These are phyloP conservation scores for Calyptommatus sinebrachiatus DNA, from an alignment of 2,113 vertebrate genomes.

Conservation along the genomic window DNA sequence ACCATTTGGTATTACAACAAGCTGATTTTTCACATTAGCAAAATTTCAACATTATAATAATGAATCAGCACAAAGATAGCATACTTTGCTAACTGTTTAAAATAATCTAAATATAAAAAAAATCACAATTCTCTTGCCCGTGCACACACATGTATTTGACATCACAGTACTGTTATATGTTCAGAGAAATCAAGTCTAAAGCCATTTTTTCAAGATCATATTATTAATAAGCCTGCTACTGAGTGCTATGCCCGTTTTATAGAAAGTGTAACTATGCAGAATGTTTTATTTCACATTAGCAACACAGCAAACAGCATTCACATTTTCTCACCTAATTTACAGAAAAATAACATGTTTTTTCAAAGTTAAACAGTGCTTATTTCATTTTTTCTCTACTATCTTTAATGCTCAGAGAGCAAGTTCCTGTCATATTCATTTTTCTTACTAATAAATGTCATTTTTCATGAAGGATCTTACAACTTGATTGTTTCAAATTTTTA, in stretches of 20 bases:
- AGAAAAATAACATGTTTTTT: slow-evolving; percentile 36
- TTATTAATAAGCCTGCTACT: slow-evolving; percentile 5
- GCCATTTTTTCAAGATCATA: slow-evolving; percentile 37
- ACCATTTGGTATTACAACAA: slow-evolving; percentile 71
- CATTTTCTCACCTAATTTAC: slow-evolving; percentile 42
- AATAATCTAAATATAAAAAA: slow-evolving; percentile 51
- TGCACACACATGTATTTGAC: slow-evolving; percentile 6
- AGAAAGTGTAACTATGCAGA: slow-evolving; percentile 29
- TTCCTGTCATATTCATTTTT: slow-evolving; percentile 37
- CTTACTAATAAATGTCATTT: slow-evolving; percentile 34
- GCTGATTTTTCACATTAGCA: slow-evolving; percentile 67
- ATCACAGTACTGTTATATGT: slow-evolving; percentile 31
- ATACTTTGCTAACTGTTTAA: slow-evolving; percentile 44
- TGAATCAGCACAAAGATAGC: slow-evolving; percentile 53
- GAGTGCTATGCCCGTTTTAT: slow-evolving; percentile 41
- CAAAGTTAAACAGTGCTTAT: slow-evolving; percentile 24
- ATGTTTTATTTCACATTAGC: slow-evolving; percentile 43
- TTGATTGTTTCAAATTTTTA: slow-evolving; percentile 10
- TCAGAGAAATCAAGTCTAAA: slow-evolving; percentile 21
- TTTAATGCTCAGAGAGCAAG: slow-evolving; percentile 36
- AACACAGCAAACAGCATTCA: slow-evolving; percentile 38
- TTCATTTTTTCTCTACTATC: slow-evolving; percentile 21
- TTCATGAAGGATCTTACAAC: slow-evolving; percentile 31
- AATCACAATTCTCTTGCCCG: not conserved
- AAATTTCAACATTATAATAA: slow-evolving; percentile 73